Evolutionary conservation across 2,888 invertebrate species (phyloP), one percentile per base, ranked within the genome.

Genomic region (Hyposoter dolosus): DNA sequence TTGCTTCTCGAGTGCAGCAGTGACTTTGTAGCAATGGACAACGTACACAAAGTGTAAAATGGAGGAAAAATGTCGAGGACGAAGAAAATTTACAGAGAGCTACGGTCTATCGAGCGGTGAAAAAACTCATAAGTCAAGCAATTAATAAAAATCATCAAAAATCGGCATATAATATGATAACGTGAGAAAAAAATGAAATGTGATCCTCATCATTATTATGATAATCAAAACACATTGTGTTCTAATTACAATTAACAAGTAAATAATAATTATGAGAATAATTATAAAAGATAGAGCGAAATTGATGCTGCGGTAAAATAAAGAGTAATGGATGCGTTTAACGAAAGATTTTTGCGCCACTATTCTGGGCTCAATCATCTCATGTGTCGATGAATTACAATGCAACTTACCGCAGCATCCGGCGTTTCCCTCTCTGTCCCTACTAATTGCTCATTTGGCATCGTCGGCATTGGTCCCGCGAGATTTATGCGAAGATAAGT

Each of bases 1-100:
- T 82, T 82, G 75, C 79, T 85, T 56, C 65, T 74, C 71, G 56
- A 76, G 75, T 76, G 75, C 79, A 76, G 69, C 65, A 72, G 69
- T 75, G 78, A 85, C 72, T 78, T 82, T 56, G 74, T 72, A 56
- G 71, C 40, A 74, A 68, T 53, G 47, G 15, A 74, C 53, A 50
- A 19, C 56, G 35, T 69, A 45, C 19, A 56, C 12, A 45, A 35
- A 19, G 77, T 35, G 40, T 32, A 28, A 78, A 56, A 78, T 9
- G 28, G 50, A 72, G 10, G 65, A 28, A 65, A 72, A 32, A 65
- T 10, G 43, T 65, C n/a, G 60, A 60, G 35, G 19, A 43, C 63
- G 60, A 63, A 12, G 50, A 28, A 28, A 28, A 12, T 35, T 40
- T 2, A 23, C 40, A 56, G 68, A 9, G 47, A 35, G 47, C 60